A percentile compares a stretch with the other conserved stretches of the same genome.
These are phyloP conservation scores for Ivindomyrus marchei DNA, from an alignment of 2,113 vertebrate genomes.

Conservation along the genomic window DNA sequence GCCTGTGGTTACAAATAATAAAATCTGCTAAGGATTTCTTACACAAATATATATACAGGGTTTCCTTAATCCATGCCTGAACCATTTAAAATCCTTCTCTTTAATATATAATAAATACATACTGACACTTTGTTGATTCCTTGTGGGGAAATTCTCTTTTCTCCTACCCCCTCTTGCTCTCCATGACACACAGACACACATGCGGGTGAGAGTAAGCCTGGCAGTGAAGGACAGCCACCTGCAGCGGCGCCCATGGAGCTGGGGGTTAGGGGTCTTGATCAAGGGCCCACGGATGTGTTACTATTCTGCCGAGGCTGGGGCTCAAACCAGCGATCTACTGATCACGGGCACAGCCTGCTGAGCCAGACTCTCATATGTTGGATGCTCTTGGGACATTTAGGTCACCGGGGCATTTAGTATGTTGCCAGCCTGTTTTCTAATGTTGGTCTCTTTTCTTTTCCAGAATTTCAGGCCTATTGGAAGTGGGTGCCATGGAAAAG, in stretches of 20 bases:
- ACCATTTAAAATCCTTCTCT: not conserved
- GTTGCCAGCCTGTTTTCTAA: not conserved
- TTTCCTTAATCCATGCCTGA: not conserved
- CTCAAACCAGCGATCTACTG: too few relatives aligned
- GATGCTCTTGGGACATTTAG: too few relatives aligned
- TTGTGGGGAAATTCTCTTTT: not conserved
- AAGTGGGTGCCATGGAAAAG: slow-evolving; percentile 57
- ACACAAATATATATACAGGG: not conserved
- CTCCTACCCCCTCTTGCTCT: too few relatives aligned
- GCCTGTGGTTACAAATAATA: not conserved
- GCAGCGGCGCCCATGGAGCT: not conserved
- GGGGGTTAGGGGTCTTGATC: not conserved
- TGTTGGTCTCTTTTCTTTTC: slow-evolving; percentile 17
- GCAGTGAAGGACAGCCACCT: not conserved
- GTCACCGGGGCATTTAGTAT: too few relatives aligned
- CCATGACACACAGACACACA: not conserved
- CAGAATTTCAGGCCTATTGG: slow-evolving; percentile 76
- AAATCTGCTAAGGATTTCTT: not conserved
- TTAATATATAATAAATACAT: not conserved
- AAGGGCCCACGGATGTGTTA: not conserved
- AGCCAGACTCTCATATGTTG: too few relatives aligned
- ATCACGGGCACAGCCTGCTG: too few relatives aligned
- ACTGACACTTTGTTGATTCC: not conserved
- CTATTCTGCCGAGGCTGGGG: not conserved
- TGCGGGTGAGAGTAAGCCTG: not conserved